Evolutionary conservation across 92 coral and sea anemone genomes (phyloP), one percentile per base, ranked within the genome.

Genomic region (Phenganax stokvisi): DNA sequence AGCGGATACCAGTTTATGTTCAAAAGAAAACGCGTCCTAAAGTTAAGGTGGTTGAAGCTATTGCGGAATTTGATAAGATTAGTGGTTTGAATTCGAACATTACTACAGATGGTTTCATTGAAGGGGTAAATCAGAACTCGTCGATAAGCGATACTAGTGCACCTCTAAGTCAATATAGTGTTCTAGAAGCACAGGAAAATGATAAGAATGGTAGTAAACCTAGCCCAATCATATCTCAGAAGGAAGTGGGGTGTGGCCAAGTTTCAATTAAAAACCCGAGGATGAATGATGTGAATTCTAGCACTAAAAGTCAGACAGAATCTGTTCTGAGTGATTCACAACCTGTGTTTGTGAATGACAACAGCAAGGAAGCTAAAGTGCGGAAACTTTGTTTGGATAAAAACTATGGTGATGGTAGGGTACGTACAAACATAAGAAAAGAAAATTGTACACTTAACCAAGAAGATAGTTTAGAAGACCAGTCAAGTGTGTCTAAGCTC

Each of bases 1-100:
- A 96, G 74, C 86, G 97, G 13, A 92, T 85, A 71, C 88, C 86
- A 30, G 91, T 90, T 52, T 60, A 63, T 59, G 16, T 27, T 7
- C 51, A 8, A 17, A 79, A 56, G 58, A 27, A 15, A n/a, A 53
- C 73, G 9, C 60, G 56, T 60, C 51, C 25, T 54, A 79, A 79
- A 79, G 27, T 54, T 63, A 44, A 47, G 53, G 57, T 12, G 11
- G 6, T 59, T 52, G 74, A 63, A 64, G 52, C 7, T n/a, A 12
- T 20, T 57, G 37, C 71, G 47, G 25, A 20, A 61, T 37, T 62
- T 8, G 72, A 64, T 11, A 64, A 10, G 10, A 25, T 5, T 5
- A 20, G 29, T 68, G 73, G 37, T 12, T 4, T 12, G 16, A 28
- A 68, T 37, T n/a, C 17, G 16, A 53, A 68, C 16, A 68, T 10